Conservation (phyloP, 2,113 vertebrate genomes). For the Bettongia penicillata region DNA sequence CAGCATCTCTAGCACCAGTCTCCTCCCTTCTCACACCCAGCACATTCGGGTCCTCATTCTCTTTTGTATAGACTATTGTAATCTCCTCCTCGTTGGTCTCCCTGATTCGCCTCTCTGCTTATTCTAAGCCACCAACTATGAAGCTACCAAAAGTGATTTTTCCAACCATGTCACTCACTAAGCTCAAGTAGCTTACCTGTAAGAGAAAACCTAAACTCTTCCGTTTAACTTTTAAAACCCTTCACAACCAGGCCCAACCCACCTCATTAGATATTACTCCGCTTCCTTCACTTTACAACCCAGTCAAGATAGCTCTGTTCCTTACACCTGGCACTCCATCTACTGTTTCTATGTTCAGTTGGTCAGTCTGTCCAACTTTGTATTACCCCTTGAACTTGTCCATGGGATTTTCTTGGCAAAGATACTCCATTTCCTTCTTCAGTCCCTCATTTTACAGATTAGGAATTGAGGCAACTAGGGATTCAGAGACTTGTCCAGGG, state of each 20-base stretch:
- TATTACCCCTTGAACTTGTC: neutral
- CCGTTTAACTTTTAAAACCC: neutral
- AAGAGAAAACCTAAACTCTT: neutral
- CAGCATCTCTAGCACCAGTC: neutral
- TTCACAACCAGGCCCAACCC: neutral
- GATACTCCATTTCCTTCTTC: neutral
- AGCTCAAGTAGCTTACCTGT: neutral
- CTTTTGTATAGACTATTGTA: neutral
- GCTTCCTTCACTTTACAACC: neutral
- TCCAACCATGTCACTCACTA: neutral
- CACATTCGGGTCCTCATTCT: neutral
- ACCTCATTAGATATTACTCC: neutral
- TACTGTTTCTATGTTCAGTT: neutral
- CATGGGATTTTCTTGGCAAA: neutral
- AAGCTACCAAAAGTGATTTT: neutral
- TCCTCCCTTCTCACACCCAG: neutral
- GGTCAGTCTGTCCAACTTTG: neutral
- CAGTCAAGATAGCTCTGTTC: neutral
- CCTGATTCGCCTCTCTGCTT: neutral
- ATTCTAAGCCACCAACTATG: neutral
- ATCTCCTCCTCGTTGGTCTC: neutral
- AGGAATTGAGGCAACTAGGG: neutral
- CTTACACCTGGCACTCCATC: neutral
- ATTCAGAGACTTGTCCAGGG: neutral
- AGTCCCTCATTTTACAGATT: neutral